Conservation (phyloP, 2,113 vertebrate species). For the Plecotus auritus region DNA sequence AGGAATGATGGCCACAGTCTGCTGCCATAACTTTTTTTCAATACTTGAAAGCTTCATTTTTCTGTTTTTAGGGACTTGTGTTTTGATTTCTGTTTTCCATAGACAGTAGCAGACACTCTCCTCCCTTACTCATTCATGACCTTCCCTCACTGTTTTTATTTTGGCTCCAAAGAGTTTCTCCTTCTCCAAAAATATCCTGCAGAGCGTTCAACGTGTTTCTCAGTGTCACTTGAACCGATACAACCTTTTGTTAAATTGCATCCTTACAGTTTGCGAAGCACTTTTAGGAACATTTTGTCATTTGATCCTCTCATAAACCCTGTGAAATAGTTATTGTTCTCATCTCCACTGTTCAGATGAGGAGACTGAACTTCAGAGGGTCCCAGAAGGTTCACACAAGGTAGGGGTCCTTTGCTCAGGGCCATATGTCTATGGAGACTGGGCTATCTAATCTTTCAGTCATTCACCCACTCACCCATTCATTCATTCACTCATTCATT, state of each 20-base stretch:
- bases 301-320: constrained; percentile 37
- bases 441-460: not conserved
- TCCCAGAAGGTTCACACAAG: not conserved
- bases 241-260: constrained; percentile 34
- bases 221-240: constrained; percentile 34
- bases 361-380: not conserved
- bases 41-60: constrained; percentile 61
- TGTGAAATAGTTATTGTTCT: not conserved
- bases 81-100: constrained; percentile 70
- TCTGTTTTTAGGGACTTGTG: constrained; percentile 64
- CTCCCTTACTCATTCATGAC: constrained; percentile 62
- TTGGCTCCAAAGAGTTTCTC: constrained; percentile 61
- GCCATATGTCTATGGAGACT: not conserved
- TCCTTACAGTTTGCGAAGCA: constrained; percentile 24
- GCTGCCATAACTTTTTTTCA: constrained; percentile 33
- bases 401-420: not conserved
- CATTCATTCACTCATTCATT: not conserved
- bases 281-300: constrained; percentile 49
- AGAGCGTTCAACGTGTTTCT: constrained; percentile 41
- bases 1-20: constrained; percentile 58
- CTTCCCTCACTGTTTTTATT: constrained; percentile 59
- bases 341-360: not conserved
- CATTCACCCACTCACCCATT: not conserved
- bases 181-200: constrained; percentile 57
- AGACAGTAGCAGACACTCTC: constrained; percentile 71